Conservation (phyloP, 2,113 vertebrate species). For the Tenrec ecaudatus region DNA sequence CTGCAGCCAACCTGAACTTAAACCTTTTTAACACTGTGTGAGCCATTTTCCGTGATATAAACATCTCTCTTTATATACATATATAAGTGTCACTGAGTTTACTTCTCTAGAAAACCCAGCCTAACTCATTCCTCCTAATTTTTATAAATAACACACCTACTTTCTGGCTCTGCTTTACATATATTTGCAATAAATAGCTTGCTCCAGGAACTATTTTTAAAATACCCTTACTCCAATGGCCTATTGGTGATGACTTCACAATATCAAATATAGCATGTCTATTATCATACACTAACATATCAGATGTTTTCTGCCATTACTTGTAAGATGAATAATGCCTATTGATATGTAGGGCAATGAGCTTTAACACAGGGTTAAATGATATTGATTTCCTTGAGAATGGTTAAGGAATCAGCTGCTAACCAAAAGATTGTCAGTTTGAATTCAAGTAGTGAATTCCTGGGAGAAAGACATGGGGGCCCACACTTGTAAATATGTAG, state of each 20-base stretch:
- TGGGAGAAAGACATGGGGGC: not conserved
- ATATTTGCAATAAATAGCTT: not conserved
- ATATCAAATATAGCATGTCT: not conserved
- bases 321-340: not conserved
- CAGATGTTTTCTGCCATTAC: not conserved
- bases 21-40: too few relatives aligned
- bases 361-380: not conserved
- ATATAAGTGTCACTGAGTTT: too few relatives aligned
- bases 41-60: too few relatives aligned
- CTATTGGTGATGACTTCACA: not conserved
- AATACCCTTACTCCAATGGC: not conserved
- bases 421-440: not conserved
- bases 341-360: not conserved
- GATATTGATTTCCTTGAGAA: not conserved
- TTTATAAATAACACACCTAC: not conserved
- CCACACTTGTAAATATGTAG: not conserved
- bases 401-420: not conserved
- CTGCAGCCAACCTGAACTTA: too few relatives aligned
- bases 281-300: not conserved
- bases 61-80: too few relatives aligned
- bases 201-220: not conserved
- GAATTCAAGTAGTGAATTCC: not conserved
- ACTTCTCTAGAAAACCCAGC: too few relatives aligned
- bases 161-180: conserved; percentile 5
- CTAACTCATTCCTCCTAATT: too few relatives aligned